Evolutionary conservation across 1,140 invertebrate genomes (phyloP).

Genomic region (Meloidogyne floridensis): DNA sequence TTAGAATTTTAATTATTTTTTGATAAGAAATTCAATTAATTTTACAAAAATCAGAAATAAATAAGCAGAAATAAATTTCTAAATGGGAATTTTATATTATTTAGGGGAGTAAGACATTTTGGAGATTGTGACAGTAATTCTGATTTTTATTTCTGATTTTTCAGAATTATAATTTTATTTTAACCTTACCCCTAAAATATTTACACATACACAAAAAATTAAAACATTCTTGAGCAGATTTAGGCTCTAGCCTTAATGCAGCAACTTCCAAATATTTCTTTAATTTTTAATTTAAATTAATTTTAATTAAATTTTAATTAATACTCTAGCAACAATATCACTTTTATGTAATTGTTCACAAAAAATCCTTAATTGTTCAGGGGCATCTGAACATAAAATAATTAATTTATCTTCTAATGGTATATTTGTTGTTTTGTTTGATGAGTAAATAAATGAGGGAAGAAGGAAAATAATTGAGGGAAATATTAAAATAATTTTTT

Average conservation of each 20-base stretch:
- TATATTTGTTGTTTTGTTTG: not conserved
- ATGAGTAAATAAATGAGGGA: not conserved
- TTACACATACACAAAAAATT: conserved; percentile 10
- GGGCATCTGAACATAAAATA: not conserved
- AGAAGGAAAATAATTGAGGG: not conserved
- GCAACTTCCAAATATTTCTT: not conserved
- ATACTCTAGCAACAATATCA: not conserved
- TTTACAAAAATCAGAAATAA: not conserved
- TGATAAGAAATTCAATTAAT: not conserved
- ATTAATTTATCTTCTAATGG: not conserved
- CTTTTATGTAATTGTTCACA: conserved; percentile 4
- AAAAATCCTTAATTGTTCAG: not conserved
- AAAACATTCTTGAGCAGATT: conserved; percentile 3
- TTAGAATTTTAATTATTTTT: not conserved
- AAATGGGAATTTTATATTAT: no score
- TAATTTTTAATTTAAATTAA: not conserved
- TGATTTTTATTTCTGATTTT: conserved; percentile 2
- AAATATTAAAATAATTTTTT: not conserved
- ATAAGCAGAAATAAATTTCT: no score
- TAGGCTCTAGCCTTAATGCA: not conserved
- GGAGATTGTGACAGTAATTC: not conserved
- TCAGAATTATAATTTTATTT: not conserved
- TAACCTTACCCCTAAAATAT: not conserved
- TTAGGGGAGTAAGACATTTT: no score
- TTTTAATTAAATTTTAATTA: not conserved